Evolutionary conservation across 2,797 vertebrate species (phyloP), one percentile per base, ranked within the genome.

Genomic region (Schizopygopsis malacanthus): DNA sequence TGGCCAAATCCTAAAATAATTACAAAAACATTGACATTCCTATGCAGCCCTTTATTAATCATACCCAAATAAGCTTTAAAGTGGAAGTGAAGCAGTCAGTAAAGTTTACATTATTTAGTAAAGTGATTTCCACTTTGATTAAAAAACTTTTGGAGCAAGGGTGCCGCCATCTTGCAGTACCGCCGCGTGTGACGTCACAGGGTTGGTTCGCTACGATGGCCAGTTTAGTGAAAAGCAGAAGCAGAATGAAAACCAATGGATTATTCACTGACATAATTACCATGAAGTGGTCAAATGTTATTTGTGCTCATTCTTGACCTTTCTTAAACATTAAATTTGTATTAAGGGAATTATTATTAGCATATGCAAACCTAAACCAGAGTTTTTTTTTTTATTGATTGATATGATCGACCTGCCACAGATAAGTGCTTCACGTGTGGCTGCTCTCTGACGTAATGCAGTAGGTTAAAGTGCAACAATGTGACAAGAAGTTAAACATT

Each of bases 401-500:
- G 43, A 50, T 63, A 8, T 67, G 33, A 11, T n/a, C 33, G 50
- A 65, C 43, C 18, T 52, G 43, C 28, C 28, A 76, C 18, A 67
- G 2, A 84, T 37, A 69, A 28, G 33, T 54, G 33, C 47, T 25
- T 39, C 43, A 70, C 1, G 15, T 61, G 61, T 52, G 16, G 52
- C 18, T 59, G 25, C 12, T 77, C 15, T 39, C 11, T 59, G 20
- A 5, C 7, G 10, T 75, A 7, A 9, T 5, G 12, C 4, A 63
- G 11, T 20, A 12, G 71, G 63, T 78, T 47, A 54, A 45, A 50
- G 78, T 25, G 13, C 25, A 73, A 16, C 45, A 59, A 6, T 39
- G 20, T 50, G 25, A 39, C 56, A 43, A 54, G 37, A 63, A 61
- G 77, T 63, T 73, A 61, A 72, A 61, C 20, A 72, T 85, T 86